Evolutionary conservation across 2,888 invertebrate species (phyloP), one percentile per base, ranked within the genome.

Genomic region (Crepidodera aurea): DNA sequence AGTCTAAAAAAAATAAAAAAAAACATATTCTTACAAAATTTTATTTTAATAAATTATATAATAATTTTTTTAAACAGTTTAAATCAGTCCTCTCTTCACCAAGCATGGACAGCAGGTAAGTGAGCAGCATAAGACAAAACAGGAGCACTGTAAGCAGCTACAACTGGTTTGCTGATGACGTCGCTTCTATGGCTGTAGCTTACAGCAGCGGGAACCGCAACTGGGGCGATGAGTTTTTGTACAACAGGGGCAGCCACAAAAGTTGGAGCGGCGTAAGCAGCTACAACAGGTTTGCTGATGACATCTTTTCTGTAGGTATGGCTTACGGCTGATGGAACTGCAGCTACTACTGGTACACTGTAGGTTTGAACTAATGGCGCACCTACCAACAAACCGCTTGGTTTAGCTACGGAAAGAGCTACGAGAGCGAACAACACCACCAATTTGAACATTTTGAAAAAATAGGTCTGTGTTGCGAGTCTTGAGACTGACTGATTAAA

Each of bases 361-460:
- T 56, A 56, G 8, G 57, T 7, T 19, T 51, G 40, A 2, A 51
- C 51, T 16, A 39, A 37, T 29, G 48, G 50, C 19, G 39, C 32
- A 22, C 22, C 6, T 7, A 37, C 32, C 25, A 22, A 27, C 32
- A 42, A 32, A n/a, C 51, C 56, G 76, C 67, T 81, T 60, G 62
- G 81, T 73, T 68, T 82, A 73, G 87, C 87, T 75, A 83, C 83
- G 64, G 84, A 87, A 77, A 86, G 82, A 69, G 86, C 84, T 76
- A 84, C 81, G 68, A 88, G 81, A 82, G 86, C 85, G 81, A 85
- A 85, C 79, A 88, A 73, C 71, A 76, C 73, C 71, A 74, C 72
- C 71, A 76, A 71, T 67, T 74, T 74, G 65, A 72, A 75, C 76
- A 76, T 76, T 69, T 72, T 54, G 44, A 15, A 37, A 39, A 57